phyloP scores from a whole-genome alignment of 2,888 invertebrate species.

The Rotaria socialis region DNA sequence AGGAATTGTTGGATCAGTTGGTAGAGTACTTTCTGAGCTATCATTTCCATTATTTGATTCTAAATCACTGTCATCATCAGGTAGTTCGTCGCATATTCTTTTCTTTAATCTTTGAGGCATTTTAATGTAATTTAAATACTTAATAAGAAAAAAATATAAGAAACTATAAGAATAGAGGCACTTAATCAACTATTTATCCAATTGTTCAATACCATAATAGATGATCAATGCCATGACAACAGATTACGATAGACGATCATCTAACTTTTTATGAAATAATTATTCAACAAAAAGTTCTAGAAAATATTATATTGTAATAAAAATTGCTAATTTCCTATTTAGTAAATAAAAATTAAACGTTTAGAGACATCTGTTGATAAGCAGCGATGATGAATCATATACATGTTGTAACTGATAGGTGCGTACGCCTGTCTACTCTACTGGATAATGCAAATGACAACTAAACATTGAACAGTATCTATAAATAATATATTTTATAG shows the following conservation, averaged over 20 bases:
- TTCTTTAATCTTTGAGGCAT: neutral
- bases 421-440: no score
- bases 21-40: constrained; percentile 34
- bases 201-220: neutral
- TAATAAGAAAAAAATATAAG: neutral
- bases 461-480: no score
- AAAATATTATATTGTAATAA: neutral
- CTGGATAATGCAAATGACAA: neutral
- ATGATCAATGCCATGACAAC: neutral
- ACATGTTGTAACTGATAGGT: no score
- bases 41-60: neutral
- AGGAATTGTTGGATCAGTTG: constrained; percentile 24
- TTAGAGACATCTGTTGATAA: neutral
- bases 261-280: neutral
- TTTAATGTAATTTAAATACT: neutral
- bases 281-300: neutral
- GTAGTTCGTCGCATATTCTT: neutral
- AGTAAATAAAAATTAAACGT: neutral
- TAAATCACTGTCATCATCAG: constrained; percentile 14
- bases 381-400: no score
- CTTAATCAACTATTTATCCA: neutral
- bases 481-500: no score
- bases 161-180: neutral
- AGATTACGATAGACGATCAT: neutral
- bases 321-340: neutral